phyloP scores from a whole-genome alignment of 1,140 invertebrate species.

The Brachionus asplanchnoidis region DNA sequence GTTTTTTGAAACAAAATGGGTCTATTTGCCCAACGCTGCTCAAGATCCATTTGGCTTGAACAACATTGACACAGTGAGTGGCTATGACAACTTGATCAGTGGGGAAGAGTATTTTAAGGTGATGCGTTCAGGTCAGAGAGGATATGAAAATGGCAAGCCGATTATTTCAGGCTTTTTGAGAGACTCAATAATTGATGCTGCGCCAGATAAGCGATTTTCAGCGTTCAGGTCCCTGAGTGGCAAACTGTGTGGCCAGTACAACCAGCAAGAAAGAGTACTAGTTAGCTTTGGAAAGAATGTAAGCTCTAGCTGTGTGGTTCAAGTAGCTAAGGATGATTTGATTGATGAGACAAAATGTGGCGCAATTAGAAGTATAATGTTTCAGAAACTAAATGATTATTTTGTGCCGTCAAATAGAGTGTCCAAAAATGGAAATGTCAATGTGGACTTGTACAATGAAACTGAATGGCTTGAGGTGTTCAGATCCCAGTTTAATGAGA shows the following conservation, averaged over 20 bases:
- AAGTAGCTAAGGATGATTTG: not conserved
- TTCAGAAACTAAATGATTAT: conserved; percentile 36
- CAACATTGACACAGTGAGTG: not conserved
- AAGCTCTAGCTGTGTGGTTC: conserved; percentile 24
- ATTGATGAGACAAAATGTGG: not conserved
- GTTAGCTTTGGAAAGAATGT: conserved; percentile 17
- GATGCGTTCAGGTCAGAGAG: not conserved
- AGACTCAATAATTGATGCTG: not conserved
- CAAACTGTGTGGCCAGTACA: not conserved
- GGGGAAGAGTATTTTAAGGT: not conserved
- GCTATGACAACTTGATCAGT: not conserved
- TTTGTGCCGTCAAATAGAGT: not conserved
- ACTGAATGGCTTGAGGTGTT: conserved; percentile 5
- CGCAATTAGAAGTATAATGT: not conserved
- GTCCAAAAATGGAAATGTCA: conserved; percentile 23
- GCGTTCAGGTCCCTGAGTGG: conserved; percentile 14
- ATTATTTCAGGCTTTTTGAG: not conserved
- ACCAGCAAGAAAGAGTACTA: not conserved
- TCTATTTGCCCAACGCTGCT: not conserved
- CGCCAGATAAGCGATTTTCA: not conserved
- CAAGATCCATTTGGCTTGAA: not conserved
- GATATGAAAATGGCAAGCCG: not conserved
- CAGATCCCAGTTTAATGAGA: not conserved
- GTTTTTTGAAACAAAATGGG: conserved; percentile 33
- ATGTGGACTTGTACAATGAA: not conserved